Evolutionary conservation across 2,888 invertebrate species (phyloP).

Genomic region (Lutraria lutraria): DNA sequence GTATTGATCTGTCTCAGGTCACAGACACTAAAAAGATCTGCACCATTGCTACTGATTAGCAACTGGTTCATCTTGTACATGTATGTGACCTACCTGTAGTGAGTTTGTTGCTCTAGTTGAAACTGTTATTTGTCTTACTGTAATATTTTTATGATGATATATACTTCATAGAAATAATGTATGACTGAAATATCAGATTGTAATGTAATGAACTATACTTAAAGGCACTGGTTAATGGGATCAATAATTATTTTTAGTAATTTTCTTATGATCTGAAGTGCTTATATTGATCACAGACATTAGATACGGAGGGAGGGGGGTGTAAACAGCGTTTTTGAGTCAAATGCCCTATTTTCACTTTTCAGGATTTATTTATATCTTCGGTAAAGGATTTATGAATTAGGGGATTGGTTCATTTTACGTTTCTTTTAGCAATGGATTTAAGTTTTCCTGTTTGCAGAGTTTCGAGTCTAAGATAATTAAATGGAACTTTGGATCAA

Average conservation of each 20-base stretch:
- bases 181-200: not conserved
- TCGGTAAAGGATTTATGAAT: not conserved
- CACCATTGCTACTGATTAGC: not conserved
- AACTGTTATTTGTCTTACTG: not conserved
- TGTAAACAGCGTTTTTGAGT: not conserved
- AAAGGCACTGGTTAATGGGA: not conserved
- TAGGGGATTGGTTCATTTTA: not conserved
- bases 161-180: not conserved
- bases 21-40: not conserved
- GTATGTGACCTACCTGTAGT: not conserved
- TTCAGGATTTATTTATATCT: not conserved
- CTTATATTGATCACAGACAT: not conserved
- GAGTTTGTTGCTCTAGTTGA: not conserved
- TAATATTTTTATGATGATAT: not conserved
- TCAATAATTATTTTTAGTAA: not conserved
- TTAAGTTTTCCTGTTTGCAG: too few species aligned
- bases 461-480: too few species aligned
- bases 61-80: not conserved
- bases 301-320: not conserved
- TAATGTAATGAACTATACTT: not conserved
- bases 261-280: not conserved
- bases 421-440: not conserved
- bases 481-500: too few species aligned
- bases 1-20: slow-evolving; percentile 4
- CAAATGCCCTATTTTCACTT: not conserved